Evolutionary conservation across 2,888 invertebrate species (phyloP), one percentile per base, ranked within the genome.

Genomic region (Pharmacophagus antenor): DNA sequence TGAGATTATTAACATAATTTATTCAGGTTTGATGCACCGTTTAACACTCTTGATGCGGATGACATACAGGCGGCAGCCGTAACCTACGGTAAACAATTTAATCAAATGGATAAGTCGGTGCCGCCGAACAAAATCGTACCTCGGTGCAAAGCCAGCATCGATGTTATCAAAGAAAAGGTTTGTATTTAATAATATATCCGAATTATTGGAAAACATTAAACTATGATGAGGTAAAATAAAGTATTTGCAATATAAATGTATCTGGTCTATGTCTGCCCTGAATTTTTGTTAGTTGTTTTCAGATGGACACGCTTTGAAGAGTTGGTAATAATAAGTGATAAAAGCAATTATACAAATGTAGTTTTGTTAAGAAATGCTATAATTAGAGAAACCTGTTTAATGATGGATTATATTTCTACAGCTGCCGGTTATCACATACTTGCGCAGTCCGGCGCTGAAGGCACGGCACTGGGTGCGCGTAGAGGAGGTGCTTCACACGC

Each of bases 401-500:
- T 25, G 15, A 37, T n/a, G 25, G 61, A 47, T 76, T 60, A 10
- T 31, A 74, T 60, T 37, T 18, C 5, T 18, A 76, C 73, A 94
- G 92, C 74, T 96, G 54, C 95, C 97, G 0, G 94, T 95, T 2
- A 93, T 98, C 68, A 93, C 94, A 1, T 95, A 95, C 73, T 85
- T 98, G 41, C 92, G 96, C 54, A 98, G 96, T 85, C 95, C 95
- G 0, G 92, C 94, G 20, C 82, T 98, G 53, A 95, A 95, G 73
- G 88, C 92, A 55, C 93, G 97, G 0, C 98, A 98, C 77, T 97
- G 97, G 97, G 91, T 94, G n/a, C 92, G 92, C 73, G 94, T 98
- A 48, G 96, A 97, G 74, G 92, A 92, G 17, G 84, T 95, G 15
- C 77, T 98, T 1, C 91, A 92, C 63, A 93, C 94, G n/a, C 95